Conservation (phyloP, 2,113 vertebrate genomes). For the Sebastes fasciatus region DNA sequence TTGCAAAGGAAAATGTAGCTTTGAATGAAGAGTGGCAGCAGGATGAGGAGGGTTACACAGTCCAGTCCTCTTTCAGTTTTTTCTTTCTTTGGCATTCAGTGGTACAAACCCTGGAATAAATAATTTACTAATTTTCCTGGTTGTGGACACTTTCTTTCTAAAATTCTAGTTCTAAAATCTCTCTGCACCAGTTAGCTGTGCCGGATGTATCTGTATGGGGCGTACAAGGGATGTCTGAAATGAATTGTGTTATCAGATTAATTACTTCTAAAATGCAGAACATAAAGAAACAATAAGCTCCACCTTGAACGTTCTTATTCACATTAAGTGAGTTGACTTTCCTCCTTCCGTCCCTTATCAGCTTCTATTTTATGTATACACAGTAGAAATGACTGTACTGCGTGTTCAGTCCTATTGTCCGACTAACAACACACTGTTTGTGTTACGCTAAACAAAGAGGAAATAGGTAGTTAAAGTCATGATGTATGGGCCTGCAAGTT, state of each 20-base stretch:
- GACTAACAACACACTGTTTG: constrained; percentile 4
- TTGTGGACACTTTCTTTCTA: constrained; percentile 12
- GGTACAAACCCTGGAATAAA: constrained; percentile 15
- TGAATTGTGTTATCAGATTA: background rate
- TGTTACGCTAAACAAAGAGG: constrained; percentile 20
- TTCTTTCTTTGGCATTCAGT: background rate
- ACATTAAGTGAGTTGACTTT: background rate
- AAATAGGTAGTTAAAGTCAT: constrained; percentile 9
- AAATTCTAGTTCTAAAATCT: background rate
- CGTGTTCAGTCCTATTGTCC: background rate
- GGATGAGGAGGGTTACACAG: background rate
- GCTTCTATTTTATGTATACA: constrained; percentile 10
- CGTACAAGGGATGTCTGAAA: background rate
- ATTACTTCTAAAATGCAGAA: background rate
- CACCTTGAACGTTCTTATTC: background rate
- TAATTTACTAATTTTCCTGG: constrained; percentile 11
- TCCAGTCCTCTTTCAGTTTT: constrained; percentile 3
- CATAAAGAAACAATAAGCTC: background rate
- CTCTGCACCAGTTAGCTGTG: background rate
- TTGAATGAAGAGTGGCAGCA: constrained; percentile 20
- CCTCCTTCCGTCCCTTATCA: background rate
- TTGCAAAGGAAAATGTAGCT: constrained; percentile 6
- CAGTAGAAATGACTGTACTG: background rate
- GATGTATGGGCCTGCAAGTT: constrained; percentile 7
- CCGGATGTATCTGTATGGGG: background rate